Base-by-base conservation (phyloP, 2,113 vertebrate genomes). In the Grantiella picta region DNA sequence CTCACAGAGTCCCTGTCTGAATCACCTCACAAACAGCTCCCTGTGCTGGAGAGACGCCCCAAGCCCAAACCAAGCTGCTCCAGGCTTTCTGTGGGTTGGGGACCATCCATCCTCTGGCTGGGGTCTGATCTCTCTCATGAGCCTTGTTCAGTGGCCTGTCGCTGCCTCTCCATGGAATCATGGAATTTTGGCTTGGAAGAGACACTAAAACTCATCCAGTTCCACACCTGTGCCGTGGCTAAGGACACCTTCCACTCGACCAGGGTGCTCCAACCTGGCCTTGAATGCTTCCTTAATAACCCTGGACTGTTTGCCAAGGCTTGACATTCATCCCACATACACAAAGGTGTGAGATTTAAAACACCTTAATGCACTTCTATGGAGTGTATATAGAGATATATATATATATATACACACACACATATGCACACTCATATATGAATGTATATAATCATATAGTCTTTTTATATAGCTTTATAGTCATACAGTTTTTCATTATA, bases 121-220 rank as follows among this genome's bases (percentile, higher is more conserved):
- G 21, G 16, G 4, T 42, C 49, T 8, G 65, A 5, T 11, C 65
- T 5, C 14, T 13, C 3, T 3, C 15, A 5, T 4, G 5, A 2
- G 4, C 50, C 4, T 2, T 1, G 12, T 9, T 45, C 22, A 21
- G 2, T 0, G 50, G 20, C 27, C 5, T 31, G 17, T 21, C 6
- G 4, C 14, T 13, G 33, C 24, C 28, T 6, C 17, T 17, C 38
- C 27, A 23, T 18, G 33, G 36, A 45, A n/a, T 52, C 4, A 11
- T 3, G 17, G 44, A 50, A 57, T 73, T 57, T 59, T 38, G 38
- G 5, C 23, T 45, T 53, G 38, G 61, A 68, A 68, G 54, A 53
- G 47, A 42, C 25, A 17, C 14, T 60, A 29, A 60, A 65, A 52
- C 38, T 18, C 38, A 40, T 27, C 28, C 33, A 25, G 28, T 68